phyloP scores from a whole-genome alignment of 2,888 invertebrate species.

The Stenurella melanura region DNA sequence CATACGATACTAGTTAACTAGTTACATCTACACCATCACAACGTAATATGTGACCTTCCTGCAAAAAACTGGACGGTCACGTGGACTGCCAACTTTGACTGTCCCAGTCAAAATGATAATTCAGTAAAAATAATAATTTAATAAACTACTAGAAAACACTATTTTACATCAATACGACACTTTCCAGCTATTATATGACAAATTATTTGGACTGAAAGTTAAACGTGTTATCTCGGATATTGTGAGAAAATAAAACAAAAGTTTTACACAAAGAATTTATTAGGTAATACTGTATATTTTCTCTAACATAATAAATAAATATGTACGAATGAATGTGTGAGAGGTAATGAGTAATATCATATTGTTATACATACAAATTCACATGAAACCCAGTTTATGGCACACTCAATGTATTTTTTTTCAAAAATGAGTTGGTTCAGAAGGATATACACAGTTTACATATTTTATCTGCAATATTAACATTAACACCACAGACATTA shows the following conservation, averaged over 20 bases:
- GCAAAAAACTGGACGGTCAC: too few species aligned
- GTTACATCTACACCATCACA: too few species aligned
- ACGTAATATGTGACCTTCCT: too few species aligned
- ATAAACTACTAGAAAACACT: too few species aligned
- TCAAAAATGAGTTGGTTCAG: not conserved
- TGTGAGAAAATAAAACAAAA: slow-evolving; percentile 5
- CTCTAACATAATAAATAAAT: slow-evolving; percentile 49
- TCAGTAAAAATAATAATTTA: too few species aligned
- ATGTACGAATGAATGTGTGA: slow-evolving; percentile 39
- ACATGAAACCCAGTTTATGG: slow-evolving; percentile 51
- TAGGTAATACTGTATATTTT: slow-evolving; percentile 57
- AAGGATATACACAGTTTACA: slow-evolving; percentile 17
- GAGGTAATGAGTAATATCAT: slow-evolving; percentile 45
- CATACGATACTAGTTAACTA: too few species aligned
- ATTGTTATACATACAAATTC: slow-evolving; percentile 39
- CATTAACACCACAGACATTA: slow-evolving; percentile 40
- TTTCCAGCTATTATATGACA: too few species aligned
- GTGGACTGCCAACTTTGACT: too few species aligned
- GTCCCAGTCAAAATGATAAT: too few species aligned
- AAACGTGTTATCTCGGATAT: too few species aligned
- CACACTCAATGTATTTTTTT: slow-evolving; percentile 45
- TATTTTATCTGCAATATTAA: slow-evolving; percentile 29
- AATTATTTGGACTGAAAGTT: too few species aligned
- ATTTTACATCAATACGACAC: too few species aligned
- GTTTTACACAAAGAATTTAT: slow-evolving; percentile 63